These are phyloP conservation scores for Tragopan temminckii DNA, from an alignment of 2,797 vertebrate genomes.

Conservation along the genomic window DNA sequence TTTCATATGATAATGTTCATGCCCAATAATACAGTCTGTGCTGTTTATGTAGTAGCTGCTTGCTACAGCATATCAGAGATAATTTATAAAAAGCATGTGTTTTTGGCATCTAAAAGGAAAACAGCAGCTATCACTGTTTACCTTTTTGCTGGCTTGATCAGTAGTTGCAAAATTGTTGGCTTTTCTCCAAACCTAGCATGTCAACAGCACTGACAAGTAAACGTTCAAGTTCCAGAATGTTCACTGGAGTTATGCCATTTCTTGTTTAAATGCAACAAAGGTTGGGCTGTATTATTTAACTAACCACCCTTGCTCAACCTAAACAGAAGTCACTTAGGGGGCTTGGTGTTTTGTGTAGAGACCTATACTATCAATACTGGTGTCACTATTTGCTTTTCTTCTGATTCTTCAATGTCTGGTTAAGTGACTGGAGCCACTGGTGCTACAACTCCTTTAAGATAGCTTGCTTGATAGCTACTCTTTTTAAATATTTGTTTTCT, in stretches of 20 bases:
- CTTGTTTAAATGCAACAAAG: neutral
- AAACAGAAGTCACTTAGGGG: neutral
- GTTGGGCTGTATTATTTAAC: neutral
- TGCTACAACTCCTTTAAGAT: neutral
- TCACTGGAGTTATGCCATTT: neutral
- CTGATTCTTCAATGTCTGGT: neutral
- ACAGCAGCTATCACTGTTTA: neutral
- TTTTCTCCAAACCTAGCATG: neutral
- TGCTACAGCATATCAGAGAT: neutral
- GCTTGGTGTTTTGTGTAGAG: neutral
- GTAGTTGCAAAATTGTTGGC: neutral
- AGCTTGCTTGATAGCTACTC: neutral
- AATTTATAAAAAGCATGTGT: neutral
- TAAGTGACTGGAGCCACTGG: neutral
- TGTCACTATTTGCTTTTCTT: neutral
- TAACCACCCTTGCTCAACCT: neutral
- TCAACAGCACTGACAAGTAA: slow-evolving; percentile 14
- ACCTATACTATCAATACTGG: neutral
- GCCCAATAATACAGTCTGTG: neutral
- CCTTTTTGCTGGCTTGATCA: slow-evolving; percentile 34
- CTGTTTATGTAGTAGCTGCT: slow-evolving; percentile 5
- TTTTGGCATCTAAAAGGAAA: slow-evolving; percentile 19
- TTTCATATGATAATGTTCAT: neutral
- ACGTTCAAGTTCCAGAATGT: neutral
- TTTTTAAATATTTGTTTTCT: slow-evolving; percentile 43